These are phyloP conservation scores for Gambelia wislizenii DNA, from an alignment of 2,797 vertebrate genomes.

Conservation along the genomic window DNA sequence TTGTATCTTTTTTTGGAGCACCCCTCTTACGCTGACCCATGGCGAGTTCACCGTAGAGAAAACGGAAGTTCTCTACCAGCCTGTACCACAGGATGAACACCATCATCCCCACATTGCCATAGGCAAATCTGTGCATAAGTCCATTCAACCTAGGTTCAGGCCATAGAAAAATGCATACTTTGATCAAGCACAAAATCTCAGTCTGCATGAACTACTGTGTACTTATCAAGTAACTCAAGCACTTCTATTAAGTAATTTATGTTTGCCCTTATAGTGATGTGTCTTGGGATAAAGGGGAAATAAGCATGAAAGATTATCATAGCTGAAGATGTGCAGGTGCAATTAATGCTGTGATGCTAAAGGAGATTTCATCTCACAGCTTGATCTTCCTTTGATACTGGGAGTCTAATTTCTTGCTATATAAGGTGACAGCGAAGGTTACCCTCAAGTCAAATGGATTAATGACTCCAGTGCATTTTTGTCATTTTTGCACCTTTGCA, in stretches of 20 bases:
- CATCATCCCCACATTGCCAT: no score
- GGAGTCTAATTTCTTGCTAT: background rate
- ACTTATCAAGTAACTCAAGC: background rate
- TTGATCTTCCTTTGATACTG: background rate
- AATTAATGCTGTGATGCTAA: background rate
- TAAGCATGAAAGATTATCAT: background rate
- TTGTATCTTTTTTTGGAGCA: no score
- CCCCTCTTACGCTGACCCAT: no score
- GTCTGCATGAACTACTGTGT: background rate
- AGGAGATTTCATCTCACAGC: conserved; percentile 12
- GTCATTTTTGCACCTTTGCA: background rate
- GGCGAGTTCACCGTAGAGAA: no score
- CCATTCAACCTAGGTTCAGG: background rate
- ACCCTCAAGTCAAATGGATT: background rate
- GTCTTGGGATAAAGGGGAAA: background rate
- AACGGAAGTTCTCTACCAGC: no score
- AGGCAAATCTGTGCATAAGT: no score
- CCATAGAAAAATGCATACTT: background rate
- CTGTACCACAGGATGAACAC: no score
- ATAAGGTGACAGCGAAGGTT: conserved; percentile 5
- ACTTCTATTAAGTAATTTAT: no score
- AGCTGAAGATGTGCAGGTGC: background rate
- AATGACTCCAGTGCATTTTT: background rate
- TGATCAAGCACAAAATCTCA: background rate
- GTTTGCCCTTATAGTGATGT: background rate